A percentile compares a stretch with the other conserved stretches of the same genome.
phyloP scores from a whole-genome alignment of 2,113 vertebrate genomes.

The Nyctereutes procyonoides region DNA sequence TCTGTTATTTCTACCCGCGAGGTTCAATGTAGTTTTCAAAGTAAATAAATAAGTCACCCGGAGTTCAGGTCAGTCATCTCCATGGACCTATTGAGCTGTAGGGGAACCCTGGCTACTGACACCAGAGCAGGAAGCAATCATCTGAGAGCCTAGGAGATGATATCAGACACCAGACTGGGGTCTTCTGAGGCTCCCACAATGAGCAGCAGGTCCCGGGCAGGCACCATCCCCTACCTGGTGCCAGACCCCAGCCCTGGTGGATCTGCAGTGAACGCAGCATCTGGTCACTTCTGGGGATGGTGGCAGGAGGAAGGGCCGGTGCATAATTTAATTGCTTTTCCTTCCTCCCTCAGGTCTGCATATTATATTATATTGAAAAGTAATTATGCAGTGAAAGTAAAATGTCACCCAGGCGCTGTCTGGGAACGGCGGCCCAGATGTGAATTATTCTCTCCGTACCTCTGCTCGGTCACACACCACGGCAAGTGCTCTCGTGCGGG shows the following conservation, averaged over 20 bases:
- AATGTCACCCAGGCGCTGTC: conserved; percentile 86
- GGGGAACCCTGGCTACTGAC: background rate
- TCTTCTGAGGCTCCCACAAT: rapidly evolving
- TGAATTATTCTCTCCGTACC: conserved; percentile 81
- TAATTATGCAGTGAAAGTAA: conserved; percentile 87
- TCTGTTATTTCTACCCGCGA: background rate
- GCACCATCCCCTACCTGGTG: rapidly evolving
- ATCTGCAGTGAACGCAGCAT: background rate
- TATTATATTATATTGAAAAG: conserved; percentile 88
- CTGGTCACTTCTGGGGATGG: conserved; percentile 47
- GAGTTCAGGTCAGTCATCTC: background rate
- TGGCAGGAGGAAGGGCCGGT: conserved; percentile 45
- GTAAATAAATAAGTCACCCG: conserved; percentile 21
- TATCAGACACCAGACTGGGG: rapidly evolving
- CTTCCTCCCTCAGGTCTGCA: conserved; percentile 87
- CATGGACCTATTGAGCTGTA: background rate
- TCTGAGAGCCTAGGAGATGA: rapidly evolving
- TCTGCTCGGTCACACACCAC: conserved; percentile 84
- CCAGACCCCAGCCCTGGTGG: background rate
- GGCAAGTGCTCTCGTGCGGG: conserved; percentile 82
- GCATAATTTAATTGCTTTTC: conserved; percentile 86
- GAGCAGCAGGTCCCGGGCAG: rapidly evolving
- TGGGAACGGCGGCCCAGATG: conserved; percentile 83
- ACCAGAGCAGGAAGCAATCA: rapidly evolving
- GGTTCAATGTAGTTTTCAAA: conserved; percentile 9